Percentiles rank a stretch among this genome's conserved stretches.
phyloP scores from a whole-genome alignment of 2,797 vertebrate genomes.

The Hapalemur alaotrensis region DNA sequence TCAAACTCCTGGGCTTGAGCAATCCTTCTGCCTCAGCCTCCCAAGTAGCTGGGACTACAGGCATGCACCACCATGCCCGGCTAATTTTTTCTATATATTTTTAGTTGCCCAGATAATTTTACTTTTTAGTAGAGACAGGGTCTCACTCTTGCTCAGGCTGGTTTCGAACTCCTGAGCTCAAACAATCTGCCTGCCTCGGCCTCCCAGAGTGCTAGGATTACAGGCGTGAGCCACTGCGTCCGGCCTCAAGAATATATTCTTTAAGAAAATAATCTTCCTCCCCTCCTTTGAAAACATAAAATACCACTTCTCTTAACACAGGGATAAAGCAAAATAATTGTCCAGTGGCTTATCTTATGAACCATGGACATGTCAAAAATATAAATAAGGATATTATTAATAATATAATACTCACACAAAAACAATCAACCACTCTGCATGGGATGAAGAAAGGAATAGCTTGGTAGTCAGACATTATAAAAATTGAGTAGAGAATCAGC shows the following conservation, averaged over 20 bases:
- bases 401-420: not conserved
- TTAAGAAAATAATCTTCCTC: constrained; percentile 3
- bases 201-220: no score
- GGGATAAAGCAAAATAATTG: constrained; percentile 13
- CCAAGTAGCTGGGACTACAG: no score
- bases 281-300: not conserved
- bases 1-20: no score
- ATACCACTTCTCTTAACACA: not conserved
- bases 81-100: no score
- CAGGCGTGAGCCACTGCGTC: no score
- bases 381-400: not conserved
- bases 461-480: not conserved
- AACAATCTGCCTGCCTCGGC: no score
- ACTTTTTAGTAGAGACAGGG: no score
- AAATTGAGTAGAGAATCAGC: not conserved
- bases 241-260: not conserved
- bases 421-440: not conserved
- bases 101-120: no score
- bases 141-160: no score
- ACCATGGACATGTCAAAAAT: not conserved
- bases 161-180: no score
- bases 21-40: no score
- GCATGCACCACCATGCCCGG: no score
- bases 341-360: not conserved
- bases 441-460: not conserved